Base-by-base conservation (phyloP, 2,113 vertebrate species). In the Myocastor coypus region DNA sequence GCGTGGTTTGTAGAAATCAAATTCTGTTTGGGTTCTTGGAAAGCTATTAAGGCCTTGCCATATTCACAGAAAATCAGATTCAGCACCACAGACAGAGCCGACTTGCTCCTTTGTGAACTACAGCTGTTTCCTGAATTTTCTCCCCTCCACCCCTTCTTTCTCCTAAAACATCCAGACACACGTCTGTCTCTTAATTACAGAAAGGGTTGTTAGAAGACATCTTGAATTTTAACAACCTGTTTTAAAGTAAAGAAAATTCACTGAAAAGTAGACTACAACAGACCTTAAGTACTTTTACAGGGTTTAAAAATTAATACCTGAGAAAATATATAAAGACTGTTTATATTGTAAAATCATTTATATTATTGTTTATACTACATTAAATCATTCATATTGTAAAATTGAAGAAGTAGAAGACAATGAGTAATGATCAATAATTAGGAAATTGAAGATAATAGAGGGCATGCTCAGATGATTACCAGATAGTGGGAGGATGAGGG, bases 141-240 rank as follows among this genome's bases (percentile, higher is more conserved):
- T 55, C 20, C 34, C 28, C 55, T 34, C 32, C 32, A 19, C 30
- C 4, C 32, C 77, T 3, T 42, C 71, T 42, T 30, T 63, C 63
- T 87, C n/a, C 69, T 94, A 91, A 98, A 93, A 91, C 93, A 96
- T 82, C 85, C 92, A 97, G 83, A 96, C 92, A 92, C 87, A 97
- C 28, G 55, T 97, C 75, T 96, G 98, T 95, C 82, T 96, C 87
- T 91, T 97, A 97, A 93, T 96, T 97, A 71, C 83, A 97, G 89
- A 96, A 98, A 91, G 77, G 32, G 93, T 87, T 97, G 83, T 96
- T 97, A 93, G 89, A 97, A 96, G 91, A 94, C 92, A 96, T 87
- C 97, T 89, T 97, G 89, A 97, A 97, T 97, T 97, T 97, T 92
- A 98, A 92, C 73, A 92, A 78, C 37, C 19, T 97, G 50, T 63